These are phyloP conservation scores for Gymnoscopelus braueri DNA, from an alignment of 2,797 vertebrate genomes.

Conservation along the genomic window DNA sequence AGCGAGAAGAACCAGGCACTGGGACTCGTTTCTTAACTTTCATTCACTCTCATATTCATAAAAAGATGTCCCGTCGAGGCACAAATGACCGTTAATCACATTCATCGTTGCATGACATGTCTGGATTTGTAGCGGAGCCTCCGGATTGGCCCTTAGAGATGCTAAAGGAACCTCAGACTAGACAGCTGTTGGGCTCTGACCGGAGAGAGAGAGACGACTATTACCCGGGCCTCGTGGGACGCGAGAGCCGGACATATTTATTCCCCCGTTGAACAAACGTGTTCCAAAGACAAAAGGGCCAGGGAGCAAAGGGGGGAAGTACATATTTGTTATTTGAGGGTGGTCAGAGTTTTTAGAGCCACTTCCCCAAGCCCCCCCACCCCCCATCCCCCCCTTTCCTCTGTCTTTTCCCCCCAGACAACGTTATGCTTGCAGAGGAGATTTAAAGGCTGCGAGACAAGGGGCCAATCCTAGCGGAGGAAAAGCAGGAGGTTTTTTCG, in stretches of 20 bases:
- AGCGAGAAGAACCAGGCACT: not conserved
- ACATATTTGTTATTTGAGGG: constrained; percentile 52
- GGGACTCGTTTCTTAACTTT: not conserved
- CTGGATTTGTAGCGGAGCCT: constrained; percentile 13
- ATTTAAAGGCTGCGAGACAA: constrained; percentile 34
- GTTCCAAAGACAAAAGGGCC: constrained; percentile 40
- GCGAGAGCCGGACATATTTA: constrained; percentile 15
- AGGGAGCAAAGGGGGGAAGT: constrained; percentile 41
- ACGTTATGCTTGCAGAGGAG: constrained; percentile 24
- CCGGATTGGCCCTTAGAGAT: not conserved
- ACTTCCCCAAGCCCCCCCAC: constrained; percentile 20
- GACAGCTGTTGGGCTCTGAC: constrained; percentile 35
- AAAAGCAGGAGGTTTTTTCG: constrained; percentile 23
- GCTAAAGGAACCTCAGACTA: constrained; percentile 27
- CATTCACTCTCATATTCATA: constrained; percentile 13
- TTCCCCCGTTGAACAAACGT: constrained; percentile 13
- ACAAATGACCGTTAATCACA: constrained; percentile 22
- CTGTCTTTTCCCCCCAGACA: constrained; percentile 56
- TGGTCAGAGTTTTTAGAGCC: constrained; percentile 47
- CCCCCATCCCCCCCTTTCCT: constrained; percentile 22
- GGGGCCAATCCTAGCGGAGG: not conserved
- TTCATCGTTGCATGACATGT: constrained; percentile 14
- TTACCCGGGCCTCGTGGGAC: not conserved
- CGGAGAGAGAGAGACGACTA: constrained; percentile 1
- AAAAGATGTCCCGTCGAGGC: constrained; percentile 3